phyloP scores from a whole-genome alignment of 2,888 invertebrate species.

The Acronicta psi region DNA sequence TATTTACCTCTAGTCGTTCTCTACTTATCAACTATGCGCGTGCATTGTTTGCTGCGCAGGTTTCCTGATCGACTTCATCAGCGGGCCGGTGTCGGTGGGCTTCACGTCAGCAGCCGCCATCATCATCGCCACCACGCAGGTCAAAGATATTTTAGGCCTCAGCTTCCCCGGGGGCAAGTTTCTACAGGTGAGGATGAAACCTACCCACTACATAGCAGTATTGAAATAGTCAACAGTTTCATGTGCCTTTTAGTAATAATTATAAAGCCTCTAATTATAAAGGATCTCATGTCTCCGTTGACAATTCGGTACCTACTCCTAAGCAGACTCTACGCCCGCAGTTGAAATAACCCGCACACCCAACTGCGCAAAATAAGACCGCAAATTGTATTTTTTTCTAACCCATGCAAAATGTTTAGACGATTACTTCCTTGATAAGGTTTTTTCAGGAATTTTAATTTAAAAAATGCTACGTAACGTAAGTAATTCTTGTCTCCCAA shows the following conservation, averaged over 20 bases:
- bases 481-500: slow-evolving; percentile 5
- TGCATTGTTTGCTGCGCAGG: slow-evolving; percentile 88
- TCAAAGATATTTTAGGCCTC: slow-evolving; percentile 93
- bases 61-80: slow-evolving; percentile 95
- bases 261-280: too few relatives aligned
- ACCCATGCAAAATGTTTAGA: too few relatives aligned
- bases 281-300: too few relatives aligned
- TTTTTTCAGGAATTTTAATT: slow-evolving; percentile 12
- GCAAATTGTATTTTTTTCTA: too few relatives aligned
- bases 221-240: too few relatives aligned
- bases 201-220: too few relatives aligned
- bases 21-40: background rate
- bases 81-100: slow-evolving; percentile 94
- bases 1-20: too few relatives aligned
- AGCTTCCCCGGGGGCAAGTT: slow-evolving; percentile 92
- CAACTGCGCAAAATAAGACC: too few relatives aligned
- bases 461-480: slow-evolving; percentile 13
- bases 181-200: slow-evolving; percentile 86
- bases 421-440: slow-evolving; percentile 6
- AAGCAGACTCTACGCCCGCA: too few relatives aligned
- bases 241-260: too few relatives aligned
- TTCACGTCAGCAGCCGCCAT: slow-evolving; percentile 95
- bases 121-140: slow-evolving; percentile 94
- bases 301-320: too few relatives aligned
- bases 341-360: too few relatives aligned